These are phyloP conservation scores for Zaprionus kolodkinae DNA, from an alignment of 1,140 invertebrate genomes.

Conservation along the genomic window DNA sequence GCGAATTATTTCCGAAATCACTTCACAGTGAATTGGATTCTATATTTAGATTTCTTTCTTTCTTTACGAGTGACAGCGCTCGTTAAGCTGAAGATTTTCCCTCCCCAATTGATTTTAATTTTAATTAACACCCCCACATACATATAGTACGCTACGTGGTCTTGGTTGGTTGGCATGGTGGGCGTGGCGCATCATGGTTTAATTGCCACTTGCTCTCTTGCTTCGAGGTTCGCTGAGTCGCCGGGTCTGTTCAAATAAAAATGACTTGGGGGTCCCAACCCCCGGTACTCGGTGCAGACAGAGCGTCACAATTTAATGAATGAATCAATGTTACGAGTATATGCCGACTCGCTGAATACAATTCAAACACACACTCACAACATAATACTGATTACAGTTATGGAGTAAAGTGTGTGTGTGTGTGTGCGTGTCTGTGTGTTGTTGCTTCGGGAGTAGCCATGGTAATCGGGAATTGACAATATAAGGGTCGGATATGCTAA, in stretches of 20 bases:
- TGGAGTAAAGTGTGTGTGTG: slow-evolving; percentile 8
- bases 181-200: slow-evolving; percentile 53
- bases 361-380: neutral
- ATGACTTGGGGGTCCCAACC: slow-evolving; percentile 37
- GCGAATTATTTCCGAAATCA: slow-evolving; percentile 40
- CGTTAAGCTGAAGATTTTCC: neutral
- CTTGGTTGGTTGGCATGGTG: neutral
- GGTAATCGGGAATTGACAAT: slow-evolving; percentile 26
- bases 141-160: neutral
- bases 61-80: neutral
- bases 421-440: neutral
- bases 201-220: slow-evolving; percentile 76
- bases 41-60: slow-evolving; percentile 43
- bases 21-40: neutral
- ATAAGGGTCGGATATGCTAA: slow-evolving; percentile 25
- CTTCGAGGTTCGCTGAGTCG: slow-evolving; percentile 70
- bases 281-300: slow-evolving; percentile 40
- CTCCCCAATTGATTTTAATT: slow-evolving; percentile 53
- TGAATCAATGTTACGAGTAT: slow-evolving; percentile 53
- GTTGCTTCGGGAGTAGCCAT: slow-evolving; percentile 12
- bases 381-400: slow-evolving; percentile 49
- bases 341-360: slow-evolving; percentile 11
- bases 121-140: slow-evolving; percentile 75
- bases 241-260: slow-evolving; percentile 33
- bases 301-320: slow-evolving; percentile 76